Conservation (phyloP, 2,797 vertebrate genomes). For the Smutsia gigantea region DNA sequence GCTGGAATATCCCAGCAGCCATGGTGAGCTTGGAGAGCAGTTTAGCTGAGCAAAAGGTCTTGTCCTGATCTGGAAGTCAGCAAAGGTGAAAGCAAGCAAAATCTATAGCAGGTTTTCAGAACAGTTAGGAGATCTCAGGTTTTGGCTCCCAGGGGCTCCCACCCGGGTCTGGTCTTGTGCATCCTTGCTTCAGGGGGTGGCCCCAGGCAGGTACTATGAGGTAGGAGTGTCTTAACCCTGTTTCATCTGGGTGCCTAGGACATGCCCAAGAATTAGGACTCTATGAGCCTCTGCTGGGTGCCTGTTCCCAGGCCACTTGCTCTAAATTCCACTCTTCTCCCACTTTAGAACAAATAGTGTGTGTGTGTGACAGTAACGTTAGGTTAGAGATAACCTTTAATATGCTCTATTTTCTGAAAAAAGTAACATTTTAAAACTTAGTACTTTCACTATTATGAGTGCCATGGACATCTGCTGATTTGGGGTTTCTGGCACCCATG, state of each 20-base stretch:
- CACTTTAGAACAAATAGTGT: not conserved
- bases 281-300: fast-evolving
- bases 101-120: not conserved
- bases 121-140: not conserved
- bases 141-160: not conserved
- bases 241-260: fast-evolving
- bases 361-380: not conserved
- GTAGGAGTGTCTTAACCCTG: too few relatives aligned
- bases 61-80: not conserved
- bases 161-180: fast-evolving
- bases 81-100: not conserved
- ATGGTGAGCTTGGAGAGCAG: fast-evolving
- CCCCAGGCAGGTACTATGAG: fast-evolving
- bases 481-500: not conserved
- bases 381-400: slow-evolving; percentile 10
- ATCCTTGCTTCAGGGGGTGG: too few relatives aligned
- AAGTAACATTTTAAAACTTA: slow-evolving; percentile 45
- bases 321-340: not conserved
- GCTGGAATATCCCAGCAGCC: not conserved
- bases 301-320: not conserved
- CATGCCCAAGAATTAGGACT: fast-evolving
- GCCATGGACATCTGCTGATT: slow-evolving; percentile 43
- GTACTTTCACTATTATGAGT: slow-evolving; percentile 25
- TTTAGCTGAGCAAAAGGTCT: not conserved
- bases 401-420: slow-evolving; percentile 59